Conservation (phyloP, 2,888 invertebrate genomes). For the Drosophila acutilabella region DNA sequence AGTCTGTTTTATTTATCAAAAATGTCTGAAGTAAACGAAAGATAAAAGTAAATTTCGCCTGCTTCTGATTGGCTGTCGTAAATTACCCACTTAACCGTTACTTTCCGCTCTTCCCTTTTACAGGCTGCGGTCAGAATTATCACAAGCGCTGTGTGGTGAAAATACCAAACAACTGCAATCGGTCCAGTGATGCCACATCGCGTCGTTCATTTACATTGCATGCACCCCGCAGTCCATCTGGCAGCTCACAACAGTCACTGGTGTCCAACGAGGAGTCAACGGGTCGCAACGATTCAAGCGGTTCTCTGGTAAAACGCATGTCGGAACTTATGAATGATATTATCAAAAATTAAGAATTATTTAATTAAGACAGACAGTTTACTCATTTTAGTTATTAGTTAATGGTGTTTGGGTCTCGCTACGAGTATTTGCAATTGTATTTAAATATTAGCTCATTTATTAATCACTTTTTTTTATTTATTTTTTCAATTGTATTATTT, state of each 20-base stretch:
- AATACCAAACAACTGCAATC: conserved; percentile 98
- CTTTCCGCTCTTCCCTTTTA: conserved; percentile 33
- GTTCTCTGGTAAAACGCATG: conserved; percentile 91
- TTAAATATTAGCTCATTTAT: conserved; percentile 35
- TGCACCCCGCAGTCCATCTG: conserved; percentile 89
- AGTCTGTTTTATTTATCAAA: too few relatives aligned
- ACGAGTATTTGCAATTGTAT: conserved; percentile 71
- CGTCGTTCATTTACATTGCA: conserved; percentile 85
- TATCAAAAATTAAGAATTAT: conserved; percentile 82
- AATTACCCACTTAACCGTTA: neutral
- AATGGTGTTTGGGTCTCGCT: conserved; percentile 59
- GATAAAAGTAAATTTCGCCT: neutral
- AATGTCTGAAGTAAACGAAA: too few relatives aligned
- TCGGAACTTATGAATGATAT: conserved; percentile 87
- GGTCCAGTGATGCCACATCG: conserved; percentile 84
- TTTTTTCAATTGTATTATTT: conserved; percentile 53
- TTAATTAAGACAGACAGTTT: conserved; percentile 60
- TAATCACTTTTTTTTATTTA: conserved; percentile 31
- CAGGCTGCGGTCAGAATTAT: conserved; percentile 98
- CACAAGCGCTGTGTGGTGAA: conserved; percentile 99
- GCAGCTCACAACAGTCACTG: conserved; percentile 89
- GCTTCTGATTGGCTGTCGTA: conserved; percentile 29
- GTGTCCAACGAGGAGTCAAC: conserved; percentile 86
- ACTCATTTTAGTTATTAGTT: conserved; percentile 6
- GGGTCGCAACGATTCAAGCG: conserved; percentile 85